phyloP scores from a whole-genome alignment of 92 coral and sea anemone species.

The Siderastrea radians region DNA sequence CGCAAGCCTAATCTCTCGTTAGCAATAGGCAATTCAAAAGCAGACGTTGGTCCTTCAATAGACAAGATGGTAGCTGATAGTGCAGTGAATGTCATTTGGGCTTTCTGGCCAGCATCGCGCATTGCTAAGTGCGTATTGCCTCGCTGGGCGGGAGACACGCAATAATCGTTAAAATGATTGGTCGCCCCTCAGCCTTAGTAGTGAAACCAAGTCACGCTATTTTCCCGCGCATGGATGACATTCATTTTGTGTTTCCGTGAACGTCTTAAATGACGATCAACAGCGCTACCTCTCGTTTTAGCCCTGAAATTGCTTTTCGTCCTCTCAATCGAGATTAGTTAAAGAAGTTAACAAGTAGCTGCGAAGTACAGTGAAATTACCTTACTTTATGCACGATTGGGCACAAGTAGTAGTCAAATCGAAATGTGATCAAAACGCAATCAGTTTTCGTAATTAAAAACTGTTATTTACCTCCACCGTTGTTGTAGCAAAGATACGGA shows the following conservation, averaged over 20 bases:
- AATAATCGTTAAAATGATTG: not conserved
- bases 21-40: not conserved
- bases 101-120: not conserved
- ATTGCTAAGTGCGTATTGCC: no score
- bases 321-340: not conserved
- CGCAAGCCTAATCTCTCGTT: not conserved
- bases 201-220: slow-evolving; percentile 26
- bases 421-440: not conserved
- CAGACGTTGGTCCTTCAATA: not conserved
- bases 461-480: slow-evolving; percentile 63
- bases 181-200: not conserved
- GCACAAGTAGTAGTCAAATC: not conserved
- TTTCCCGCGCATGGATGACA: not conserved
- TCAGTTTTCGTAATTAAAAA: not conserved
- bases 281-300: not conserved
- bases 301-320: not conserved
- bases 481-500: slow-evolving; percentile 63
- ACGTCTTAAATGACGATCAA: not conserved
- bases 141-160: not conserved
- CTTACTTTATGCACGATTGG: not conserved
- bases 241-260: not conserved
- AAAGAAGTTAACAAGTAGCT: slow-evolving; percentile 5
- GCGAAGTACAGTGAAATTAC: slow-evolving; percentile 4
- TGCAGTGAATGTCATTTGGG: not conserved
- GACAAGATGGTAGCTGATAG: not conserved